A percentile compares a stretch with the other conserved stretches of the same genome.
Evolutionary conservation across 1,140 invertebrate genomes (phyloP).

Genomic region (Trachymyrmex cornetzi): DNA sequence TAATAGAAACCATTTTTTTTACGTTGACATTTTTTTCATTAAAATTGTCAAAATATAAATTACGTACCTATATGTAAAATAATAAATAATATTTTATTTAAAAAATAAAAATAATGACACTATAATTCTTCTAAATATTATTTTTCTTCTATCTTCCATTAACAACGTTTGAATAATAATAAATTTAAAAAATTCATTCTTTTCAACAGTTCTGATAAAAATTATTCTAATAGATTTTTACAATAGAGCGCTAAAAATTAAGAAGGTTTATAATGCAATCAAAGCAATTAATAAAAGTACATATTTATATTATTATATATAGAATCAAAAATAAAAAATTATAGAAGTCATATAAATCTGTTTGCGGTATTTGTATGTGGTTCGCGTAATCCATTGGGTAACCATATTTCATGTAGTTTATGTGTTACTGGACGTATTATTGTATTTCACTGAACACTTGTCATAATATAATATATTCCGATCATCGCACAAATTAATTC

Average conservation of each 20-base stretch:
- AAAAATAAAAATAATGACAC: background rate
- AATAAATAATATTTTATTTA: background rate
- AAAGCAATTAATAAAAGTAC: background rate
- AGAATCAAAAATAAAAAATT: background rate
- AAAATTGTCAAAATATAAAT: background rate
- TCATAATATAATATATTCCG: background rate
- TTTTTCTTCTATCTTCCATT: background rate
- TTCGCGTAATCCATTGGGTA: background rate
- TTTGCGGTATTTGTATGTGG: background rate
- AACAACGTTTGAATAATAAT: background rate
- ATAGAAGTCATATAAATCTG: background rate
- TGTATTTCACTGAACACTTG: background rate
- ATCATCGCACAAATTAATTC: conserved; percentile 1
- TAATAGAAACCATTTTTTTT: background rate
- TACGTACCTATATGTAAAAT: background rate
- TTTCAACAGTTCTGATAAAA: background rate
- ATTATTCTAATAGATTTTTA: background rate
- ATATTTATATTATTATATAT: conserved; percentile 7
- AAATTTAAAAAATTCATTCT: background rate
- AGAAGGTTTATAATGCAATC: background rate
- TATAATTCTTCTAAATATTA: background rate
- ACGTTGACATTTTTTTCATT: background rate
- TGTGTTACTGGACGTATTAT: background rate
- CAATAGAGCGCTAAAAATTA: background rate
- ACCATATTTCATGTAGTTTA: conserved; percentile 20